Conservation (phyloP, 2,113 vertebrate species). For the Choloepus hoffmanni region DNA sequence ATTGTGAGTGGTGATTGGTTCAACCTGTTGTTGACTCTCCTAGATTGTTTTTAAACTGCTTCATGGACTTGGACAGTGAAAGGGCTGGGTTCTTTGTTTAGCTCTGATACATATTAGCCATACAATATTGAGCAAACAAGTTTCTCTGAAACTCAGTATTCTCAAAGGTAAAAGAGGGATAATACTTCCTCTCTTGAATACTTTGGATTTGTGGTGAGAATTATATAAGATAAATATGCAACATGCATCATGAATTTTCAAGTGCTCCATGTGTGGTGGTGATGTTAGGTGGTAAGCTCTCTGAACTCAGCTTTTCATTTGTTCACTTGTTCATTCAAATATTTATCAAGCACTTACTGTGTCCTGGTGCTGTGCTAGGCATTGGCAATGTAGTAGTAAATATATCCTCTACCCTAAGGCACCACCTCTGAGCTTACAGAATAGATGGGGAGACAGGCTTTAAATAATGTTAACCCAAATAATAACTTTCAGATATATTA, state of each 20-base stretch:
- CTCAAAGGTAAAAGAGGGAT: neutral
- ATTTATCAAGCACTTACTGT: neutral
- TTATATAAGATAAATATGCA: conserved; percentile 24
- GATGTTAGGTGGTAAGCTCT: neutral
- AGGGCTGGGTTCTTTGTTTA: neutral
- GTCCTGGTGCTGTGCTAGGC: neutral
- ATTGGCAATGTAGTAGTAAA: neutral
- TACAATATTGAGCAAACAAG: neutral
- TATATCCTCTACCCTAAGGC: neutral
- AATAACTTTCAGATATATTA: neutral
- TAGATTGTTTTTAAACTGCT: neutral
- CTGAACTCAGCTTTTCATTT: neutral
- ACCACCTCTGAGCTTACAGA: neutral
- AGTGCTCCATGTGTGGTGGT: neutral
- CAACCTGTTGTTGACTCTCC: neutral
- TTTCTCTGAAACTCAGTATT: neutral
- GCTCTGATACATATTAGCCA: neutral
- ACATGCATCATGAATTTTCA: neutral
- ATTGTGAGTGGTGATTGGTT: neutral
- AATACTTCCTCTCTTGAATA: neutral
- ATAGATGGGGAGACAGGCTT: neutral
- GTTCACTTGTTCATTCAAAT: neutral
- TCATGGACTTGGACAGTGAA: neutral
- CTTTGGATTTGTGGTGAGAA: neutral
- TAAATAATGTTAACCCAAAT: neutral